A percentile compares a stretch with the other conserved stretches of the same genome.
These are phyloP conservation scores for Colletes collaris DNA, from an alignment of 2,888 invertebrate genomes.

Conservation along the genomic window DNA sequence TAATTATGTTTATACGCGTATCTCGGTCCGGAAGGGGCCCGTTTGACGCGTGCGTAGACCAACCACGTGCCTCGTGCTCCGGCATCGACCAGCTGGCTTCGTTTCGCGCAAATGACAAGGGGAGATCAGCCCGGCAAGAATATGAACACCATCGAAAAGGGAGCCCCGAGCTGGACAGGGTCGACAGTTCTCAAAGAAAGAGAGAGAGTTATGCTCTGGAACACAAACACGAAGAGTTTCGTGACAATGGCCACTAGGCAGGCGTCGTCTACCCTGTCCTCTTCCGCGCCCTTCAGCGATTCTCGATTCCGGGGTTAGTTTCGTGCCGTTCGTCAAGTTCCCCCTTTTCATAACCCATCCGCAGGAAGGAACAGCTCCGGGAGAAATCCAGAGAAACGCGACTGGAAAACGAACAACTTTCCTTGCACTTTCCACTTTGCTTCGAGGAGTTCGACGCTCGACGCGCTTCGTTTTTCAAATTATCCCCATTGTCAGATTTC, in stretches of 20 bases:
- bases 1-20: slow-evolving; percentile 29
- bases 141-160: slow-evolving; percentile 39
- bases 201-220: slow-evolving; percentile 8
- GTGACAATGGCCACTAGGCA: slow-evolving; percentile 36
- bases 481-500: no score
- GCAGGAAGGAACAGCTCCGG: not conserved
- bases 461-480: not conserved
- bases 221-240: slow-evolving; percentile 41
- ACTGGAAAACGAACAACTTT: slow-evolving; percentile 28
- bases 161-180: slow-evolving; percentile 28
- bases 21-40: not conserved
- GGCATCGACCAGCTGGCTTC: slow-evolving; percentile 62
- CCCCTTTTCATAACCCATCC: slow-evolving; percentile 11
- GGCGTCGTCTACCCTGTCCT: not conserved
- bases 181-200: slow-evolving; percentile 7
- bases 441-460: slow-evolving; percentile 2
- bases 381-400: slow-evolving; percentile 16
- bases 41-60: slow-evolving; percentile 52
- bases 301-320: slow-evolving; percentile 4
- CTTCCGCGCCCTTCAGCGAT: slow-evolving; percentile 11
- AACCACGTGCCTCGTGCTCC: slow-evolving; percentile 39
- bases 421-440: slow-evolving; percentile 2
- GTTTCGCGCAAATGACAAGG: slow-evolving; percentile 60
- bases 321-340: slow-evolving; percentile 7
- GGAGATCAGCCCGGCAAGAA: slow-evolving; percentile 21